Percentiles rank a stretch among this genome's conserved stretches.
Conservation (phyloP, 2,888 invertebrate genomes). For the Ametastegia equiseti region DNA sequence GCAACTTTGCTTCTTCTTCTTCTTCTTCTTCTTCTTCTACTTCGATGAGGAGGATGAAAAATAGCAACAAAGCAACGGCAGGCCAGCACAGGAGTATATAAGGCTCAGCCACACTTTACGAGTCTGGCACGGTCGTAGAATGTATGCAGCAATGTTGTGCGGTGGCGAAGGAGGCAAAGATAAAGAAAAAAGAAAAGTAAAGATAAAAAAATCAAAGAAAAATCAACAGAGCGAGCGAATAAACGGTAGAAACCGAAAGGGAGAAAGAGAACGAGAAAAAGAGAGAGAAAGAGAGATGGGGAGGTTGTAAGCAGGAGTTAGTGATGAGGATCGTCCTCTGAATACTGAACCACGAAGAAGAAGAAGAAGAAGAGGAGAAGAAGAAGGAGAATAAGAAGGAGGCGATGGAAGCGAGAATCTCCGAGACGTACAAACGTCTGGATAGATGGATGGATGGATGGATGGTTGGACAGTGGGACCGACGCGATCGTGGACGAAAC, state of each 20-base stretch:
- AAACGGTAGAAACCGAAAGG: neutral
- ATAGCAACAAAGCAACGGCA: conserved; percentile 9
- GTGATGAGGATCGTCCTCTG: conserved; percentile 47
- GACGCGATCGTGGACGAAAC: conserved; percentile 60
- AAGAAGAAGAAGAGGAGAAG: too few species aligned
- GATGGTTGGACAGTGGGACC: conserved; percentile 54
- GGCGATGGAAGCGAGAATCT: conserved; percentile 17
- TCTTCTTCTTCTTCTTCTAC: neutral
- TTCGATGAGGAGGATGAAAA: conserved; percentile 1
- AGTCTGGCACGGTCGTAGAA: conserved; percentile 39
- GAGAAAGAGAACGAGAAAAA: neutral
- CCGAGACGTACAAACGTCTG: conserved; percentile 32
- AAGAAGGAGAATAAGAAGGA: neutral
- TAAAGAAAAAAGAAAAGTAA: neutral
- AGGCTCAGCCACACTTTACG: conserved; percentile 42
- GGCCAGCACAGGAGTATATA: neutral
- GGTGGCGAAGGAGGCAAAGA: neutral
- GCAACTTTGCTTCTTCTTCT: neutral
- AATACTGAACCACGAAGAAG: conserved; percentile 37
- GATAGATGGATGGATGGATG: conserved; percentile 40
- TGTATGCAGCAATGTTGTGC: conserved; percentile 45
- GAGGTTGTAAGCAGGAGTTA: conserved; percentile 51
- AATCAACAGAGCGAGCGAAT: neutral
- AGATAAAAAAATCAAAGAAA: neutral
- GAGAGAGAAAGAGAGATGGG: conserved; percentile 40